phyloP scores from a whole-genome alignment of 2,888 invertebrate species.

The Drosophila anomalata region DNA sequence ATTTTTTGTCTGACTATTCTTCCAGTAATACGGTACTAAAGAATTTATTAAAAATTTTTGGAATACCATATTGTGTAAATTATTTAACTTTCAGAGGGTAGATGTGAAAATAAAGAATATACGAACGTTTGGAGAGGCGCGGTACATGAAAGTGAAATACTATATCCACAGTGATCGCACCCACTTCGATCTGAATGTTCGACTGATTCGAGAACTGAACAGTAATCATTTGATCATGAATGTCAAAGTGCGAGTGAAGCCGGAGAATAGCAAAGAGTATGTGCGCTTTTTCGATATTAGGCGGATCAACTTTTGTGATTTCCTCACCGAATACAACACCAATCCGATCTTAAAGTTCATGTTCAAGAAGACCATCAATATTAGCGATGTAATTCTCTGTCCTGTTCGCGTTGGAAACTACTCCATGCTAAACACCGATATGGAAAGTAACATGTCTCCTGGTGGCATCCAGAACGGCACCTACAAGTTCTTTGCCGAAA shows the following conservation, averaged over 20 bases:
- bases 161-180: constrained; percentile 48
- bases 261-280: constrained; percentile 5
- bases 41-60: not conserved
- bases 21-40: not conserved
- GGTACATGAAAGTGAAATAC: constrained; percentile 45
- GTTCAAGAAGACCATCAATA: constrained; percentile 38
- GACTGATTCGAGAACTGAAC: constrained; percentile 46
- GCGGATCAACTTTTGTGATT: constrained; percentile 60
- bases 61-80: not conserved
- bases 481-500: constrained; percentile 60
- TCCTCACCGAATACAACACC: constrained; percentile 49
- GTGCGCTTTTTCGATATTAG: constrained; percentile 43
- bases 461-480: constrained; percentile 40
- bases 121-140: constrained; percentile 39
- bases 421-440: constrained; percentile 29
- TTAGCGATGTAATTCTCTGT: constrained; percentile 43
- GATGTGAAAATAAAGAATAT: constrained; percentile 24
- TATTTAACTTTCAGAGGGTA: constrained; percentile 2
- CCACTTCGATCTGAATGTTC: constrained; percentile 54
- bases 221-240: constrained; percentile 66
- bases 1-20: not conserved
- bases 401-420: constrained; percentile 59
- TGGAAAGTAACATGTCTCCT: constrained; percentile 35
- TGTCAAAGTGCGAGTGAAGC: constrained; percentile 40
- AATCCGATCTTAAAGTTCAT: constrained; percentile 39